phyloP scores from a whole-genome alignment of 2,888 invertebrate species.

The Stomorhina lunata region DNA sequence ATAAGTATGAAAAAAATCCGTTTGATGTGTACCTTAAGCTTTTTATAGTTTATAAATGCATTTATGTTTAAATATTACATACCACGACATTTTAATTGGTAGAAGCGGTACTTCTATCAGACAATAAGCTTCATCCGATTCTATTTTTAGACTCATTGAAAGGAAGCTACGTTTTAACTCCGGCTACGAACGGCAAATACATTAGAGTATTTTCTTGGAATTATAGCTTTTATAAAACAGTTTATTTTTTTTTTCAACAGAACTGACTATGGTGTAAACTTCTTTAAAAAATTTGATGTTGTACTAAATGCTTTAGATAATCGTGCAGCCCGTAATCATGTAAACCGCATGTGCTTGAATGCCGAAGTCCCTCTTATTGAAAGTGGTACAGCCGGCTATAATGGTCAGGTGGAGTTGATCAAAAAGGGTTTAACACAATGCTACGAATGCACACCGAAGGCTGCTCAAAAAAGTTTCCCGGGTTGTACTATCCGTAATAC shows the following conservation, averaged over 20 bases:
- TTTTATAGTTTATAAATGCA: too few relatives aligned
- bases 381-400: constrained; percentile 98
- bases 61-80: too few relatives aligned
- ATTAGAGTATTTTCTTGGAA: too few relatives aligned
- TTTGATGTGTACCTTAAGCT: too few relatives aligned
- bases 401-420: constrained; percentile 96
- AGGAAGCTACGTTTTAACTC: too few relatives aligned
- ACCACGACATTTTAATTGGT: too few relatives aligned
- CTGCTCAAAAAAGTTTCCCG: constrained; percentile 95
- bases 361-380: constrained; percentile 96
- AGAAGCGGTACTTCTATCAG: too few relatives aligned
- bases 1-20: too few relatives aligned
- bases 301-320: constrained; percentile 99
- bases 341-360: constrained; percentile 98
- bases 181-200: too few relatives aligned
- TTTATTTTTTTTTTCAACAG: constrained; percentile 82
- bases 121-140: too few relatives aligned
- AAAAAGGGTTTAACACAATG: constrained; percentile 94
- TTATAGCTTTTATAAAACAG: too few relatives aligned
- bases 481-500: constrained; percentile 99
- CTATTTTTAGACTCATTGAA: too few relatives aligned
- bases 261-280: constrained; percentile 92
- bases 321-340: constrained; percentile 96
- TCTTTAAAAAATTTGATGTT: constrained; percentile 93
- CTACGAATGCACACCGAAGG: constrained; percentile 97